phyloP scores from a whole-genome alignment of 1,140 invertebrate species.

The Leptinotarsa texana region DNA sequence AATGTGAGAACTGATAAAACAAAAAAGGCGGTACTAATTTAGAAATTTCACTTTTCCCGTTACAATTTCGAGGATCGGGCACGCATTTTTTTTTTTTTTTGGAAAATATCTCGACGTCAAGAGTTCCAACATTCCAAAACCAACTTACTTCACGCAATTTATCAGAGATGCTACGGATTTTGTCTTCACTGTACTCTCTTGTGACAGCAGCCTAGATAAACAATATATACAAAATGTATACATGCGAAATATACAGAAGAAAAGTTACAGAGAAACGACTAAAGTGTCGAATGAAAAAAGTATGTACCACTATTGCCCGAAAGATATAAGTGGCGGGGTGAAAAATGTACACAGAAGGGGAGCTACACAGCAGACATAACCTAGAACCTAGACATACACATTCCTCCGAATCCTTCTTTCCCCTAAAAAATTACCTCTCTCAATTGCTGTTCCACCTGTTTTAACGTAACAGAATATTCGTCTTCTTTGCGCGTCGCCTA shows the following conservation, averaged over 20 bases:
- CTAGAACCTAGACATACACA: slow-evolving; percentile 20
- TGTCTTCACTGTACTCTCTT: slow-evolving; percentile 68
- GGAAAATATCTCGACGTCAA: slow-evolving; percentile 2
- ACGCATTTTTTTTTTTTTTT: no score
- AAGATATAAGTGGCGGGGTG: not conserved
- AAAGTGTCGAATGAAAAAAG: no score
- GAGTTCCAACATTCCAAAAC: not conserved
- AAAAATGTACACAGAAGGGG: not conserved
- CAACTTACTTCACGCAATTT: slow-evolving; percentile 69
- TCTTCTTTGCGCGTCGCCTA: slow-evolving; percentile 97
- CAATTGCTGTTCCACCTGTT: slow-evolving; percentile 86
- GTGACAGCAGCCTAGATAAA: slow-evolving; percentile 63
- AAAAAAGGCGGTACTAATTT: no score
- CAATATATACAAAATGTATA: slow-evolving; percentile 39
- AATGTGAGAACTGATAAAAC: no score
- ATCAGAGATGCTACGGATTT: slow-evolving; percentile 67
- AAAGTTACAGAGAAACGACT: not conserved
- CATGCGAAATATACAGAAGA: slow-evolving; percentile 29
- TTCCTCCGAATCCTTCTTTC: not conserved
- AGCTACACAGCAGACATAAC: slow-evolving; percentile 12
- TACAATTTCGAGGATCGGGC: no score
- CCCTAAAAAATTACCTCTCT: slow-evolving; percentile 79
- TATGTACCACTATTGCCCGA: no score
- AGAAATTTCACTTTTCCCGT: no score
- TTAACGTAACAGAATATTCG: slow-evolving; percentile 91